These are phyloP conservation scores for Amblyjoppa fuscipennis DNA, from an alignment of 2,888 invertebrate species.

Conservation along the genomic window DNA sequence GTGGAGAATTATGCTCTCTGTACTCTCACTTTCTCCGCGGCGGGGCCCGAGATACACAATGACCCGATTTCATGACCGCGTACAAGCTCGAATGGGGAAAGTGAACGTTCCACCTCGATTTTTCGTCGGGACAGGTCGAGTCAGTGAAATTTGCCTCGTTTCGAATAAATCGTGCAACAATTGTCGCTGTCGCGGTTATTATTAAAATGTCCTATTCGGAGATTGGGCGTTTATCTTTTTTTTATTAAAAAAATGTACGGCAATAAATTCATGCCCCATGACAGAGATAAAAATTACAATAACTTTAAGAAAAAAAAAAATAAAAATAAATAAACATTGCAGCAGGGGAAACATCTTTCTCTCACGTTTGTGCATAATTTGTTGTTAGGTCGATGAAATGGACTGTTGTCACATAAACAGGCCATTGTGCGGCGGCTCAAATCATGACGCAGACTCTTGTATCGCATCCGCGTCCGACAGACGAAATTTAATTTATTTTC, in stretches of 20 bases:
- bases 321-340: background rate
- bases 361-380: conserved; percentile 30
- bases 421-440: conserved; percentile 25
- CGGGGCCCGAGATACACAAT: conserved; percentile 71
- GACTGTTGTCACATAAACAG: conserved; percentile 50
- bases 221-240: too few species aligned
- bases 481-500: conserved; percentile 51
- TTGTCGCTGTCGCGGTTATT: conserved; percentile 34
- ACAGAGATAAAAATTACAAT: conserved; percentile 8
- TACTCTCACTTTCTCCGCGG: conserved; percentile 82
- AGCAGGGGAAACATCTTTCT: background rate
- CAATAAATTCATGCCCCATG: background rate
- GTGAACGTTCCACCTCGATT: conserved; percentile 76
- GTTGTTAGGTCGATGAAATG: conserved; percentile 39
- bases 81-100: conserved; percentile 78
- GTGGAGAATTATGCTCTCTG: conserved; percentile 37
- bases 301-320: background rate
- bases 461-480: conserved; percentile 29
- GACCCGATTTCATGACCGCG: conserved; percentile 80
- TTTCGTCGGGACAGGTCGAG: conserved; percentile 52
- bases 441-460: conserved; percentile 6
- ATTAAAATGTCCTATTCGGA: background rate
- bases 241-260: background rate
- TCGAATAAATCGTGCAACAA: conserved; percentile 43
- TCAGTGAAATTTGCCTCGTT: conserved; percentile 64